These are phyloP conservation scores for Promerops cafer DNA, from an alignment of 2,113 vertebrate genomes.

Conservation along the genomic window DNA sequence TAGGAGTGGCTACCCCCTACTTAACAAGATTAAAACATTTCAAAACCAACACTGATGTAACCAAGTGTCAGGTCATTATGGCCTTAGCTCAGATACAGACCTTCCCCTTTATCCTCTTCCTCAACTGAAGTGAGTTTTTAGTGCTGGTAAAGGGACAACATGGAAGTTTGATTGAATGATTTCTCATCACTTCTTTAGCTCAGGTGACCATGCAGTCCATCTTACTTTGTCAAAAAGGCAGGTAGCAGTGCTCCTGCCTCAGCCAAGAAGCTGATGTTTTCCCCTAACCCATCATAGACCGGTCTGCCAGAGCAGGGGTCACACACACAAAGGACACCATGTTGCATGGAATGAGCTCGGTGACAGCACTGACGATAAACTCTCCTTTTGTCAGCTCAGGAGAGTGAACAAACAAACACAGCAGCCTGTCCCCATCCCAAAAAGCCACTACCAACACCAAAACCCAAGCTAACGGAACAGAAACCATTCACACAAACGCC, in stretches of 20 bases:
- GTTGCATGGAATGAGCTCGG: slow-evolving; percentile 50
- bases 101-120: not conserved
- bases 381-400: slow-evolving; percentile 33
- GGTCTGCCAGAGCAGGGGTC: slow-evolving; percentile 53
- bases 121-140: not conserved
- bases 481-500: slow-evolving; percentile 19
- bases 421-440: not conserved
- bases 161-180: not conserved
- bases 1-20: not conserved
- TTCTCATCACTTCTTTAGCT: not conserved
- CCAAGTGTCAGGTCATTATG: not conserved
- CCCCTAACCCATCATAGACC: not conserved
- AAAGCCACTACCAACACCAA: not conserved
- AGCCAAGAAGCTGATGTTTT: not conserved
- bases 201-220: not conserved
- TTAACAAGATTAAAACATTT: not conserved
- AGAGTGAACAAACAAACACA: slow-evolving; percentile 17
- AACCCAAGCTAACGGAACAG: slow-evolving; percentile 4
- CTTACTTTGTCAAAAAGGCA: not conserved
- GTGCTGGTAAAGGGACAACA: not conserved
- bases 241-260: not conserved
- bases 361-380: not conserved
- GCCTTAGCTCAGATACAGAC: not conserved
- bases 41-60: not conserved
- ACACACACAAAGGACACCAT: slow-evolving; percentile 63